phyloP scores from a whole-genome alignment of 2,113 vertebrate genomes.

The Chionis minor region DNA sequence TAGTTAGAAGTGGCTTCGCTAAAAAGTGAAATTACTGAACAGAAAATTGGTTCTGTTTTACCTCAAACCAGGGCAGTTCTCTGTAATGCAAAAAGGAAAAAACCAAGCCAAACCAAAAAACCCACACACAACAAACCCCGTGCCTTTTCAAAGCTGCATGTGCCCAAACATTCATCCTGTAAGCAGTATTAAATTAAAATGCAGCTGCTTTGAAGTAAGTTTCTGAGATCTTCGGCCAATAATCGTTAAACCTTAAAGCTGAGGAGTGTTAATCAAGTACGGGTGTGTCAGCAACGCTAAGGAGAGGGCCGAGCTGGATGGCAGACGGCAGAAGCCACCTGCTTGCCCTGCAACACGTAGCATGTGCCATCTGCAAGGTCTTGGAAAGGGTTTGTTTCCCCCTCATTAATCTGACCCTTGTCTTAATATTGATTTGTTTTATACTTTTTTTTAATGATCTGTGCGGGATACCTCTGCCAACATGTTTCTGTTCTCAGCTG shows the following conservation, averaged over 20 bases:
- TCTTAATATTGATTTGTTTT: neutral
- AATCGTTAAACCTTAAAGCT: neutral
- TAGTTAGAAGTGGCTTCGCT: neutral
- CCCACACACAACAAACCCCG: no score
- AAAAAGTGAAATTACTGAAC: neutral
- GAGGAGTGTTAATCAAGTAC: neutral
- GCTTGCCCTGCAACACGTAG: fast-evolving
- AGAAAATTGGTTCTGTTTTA: neutral
- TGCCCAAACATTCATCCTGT: no score
- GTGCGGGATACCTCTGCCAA: fast-evolving
- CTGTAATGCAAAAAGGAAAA: neutral
- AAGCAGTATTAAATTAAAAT: neutral
- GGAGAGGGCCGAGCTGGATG: no score
- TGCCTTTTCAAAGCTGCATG: fast-evolving
- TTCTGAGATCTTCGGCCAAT: neutral
- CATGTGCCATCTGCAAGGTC: neutral
- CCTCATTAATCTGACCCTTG: neutral
- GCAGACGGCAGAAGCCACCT: neutral
- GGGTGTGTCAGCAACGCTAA: fast-evolving
- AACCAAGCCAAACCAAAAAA: neutral
- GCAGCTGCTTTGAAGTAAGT: neutral
- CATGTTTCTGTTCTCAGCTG: neutral
- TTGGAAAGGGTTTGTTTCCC: neutral
- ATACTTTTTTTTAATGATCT: neutral
- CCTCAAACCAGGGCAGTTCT: neutral